Evolutionary conservation across 2,888 invertebrate species (phyloP), one percentile per base, ranked within the genome.

Genomic region (Luperina nickerlii): DNA sequence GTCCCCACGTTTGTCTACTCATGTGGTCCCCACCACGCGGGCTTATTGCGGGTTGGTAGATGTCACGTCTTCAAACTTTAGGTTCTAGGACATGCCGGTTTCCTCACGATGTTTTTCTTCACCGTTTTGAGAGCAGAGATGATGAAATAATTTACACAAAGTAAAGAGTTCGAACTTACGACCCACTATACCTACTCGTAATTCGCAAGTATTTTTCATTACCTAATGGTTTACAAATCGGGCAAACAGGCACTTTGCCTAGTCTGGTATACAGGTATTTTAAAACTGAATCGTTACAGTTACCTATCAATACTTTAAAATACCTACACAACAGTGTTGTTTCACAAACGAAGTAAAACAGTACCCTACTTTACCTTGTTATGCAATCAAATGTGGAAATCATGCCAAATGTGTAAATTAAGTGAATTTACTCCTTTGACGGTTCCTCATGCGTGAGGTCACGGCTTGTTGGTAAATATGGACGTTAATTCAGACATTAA

Each of bases 341-440:
- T 62, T 32, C 63, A 75, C 5, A 5, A n/a, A 60, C 4, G 11
- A 60, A 1, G 11, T 11, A 57, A 57, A 11, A 48, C 45, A 48
- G 6, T 0, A n/a, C 38, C 6, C 15, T n/a, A 2, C 9, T 45
- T 32, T 9, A 32, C 67, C n/a, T n/a, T 20, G 42, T n/a, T 82
- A 74, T 32, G 18, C n/a, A 80, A 51, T n/a, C 82, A 75, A 67
- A 51, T 82, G 51, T 54, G n/a, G 8, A 60, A 74, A 74, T 60
- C 51, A 60, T 60, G 15, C 38, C 20, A 60, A 54, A 42, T 82
- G 42, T 67, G 32, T 68, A 32, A 54, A 76, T 54, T 80, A 67
- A n/a, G n/a, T n/a, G n/a, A n/a, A 45, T n/a, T 60, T 60, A n/a
- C 5, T 60, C 51, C 76, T 80, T 82, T 76, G 54, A 68, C 45